Percentiles rank a stretch among this genome's conserved stretches.
phyloP scores from a whole-genome alignment of 2,888 invertebrate genomes.

The Nemurella pictetii region DNA sequence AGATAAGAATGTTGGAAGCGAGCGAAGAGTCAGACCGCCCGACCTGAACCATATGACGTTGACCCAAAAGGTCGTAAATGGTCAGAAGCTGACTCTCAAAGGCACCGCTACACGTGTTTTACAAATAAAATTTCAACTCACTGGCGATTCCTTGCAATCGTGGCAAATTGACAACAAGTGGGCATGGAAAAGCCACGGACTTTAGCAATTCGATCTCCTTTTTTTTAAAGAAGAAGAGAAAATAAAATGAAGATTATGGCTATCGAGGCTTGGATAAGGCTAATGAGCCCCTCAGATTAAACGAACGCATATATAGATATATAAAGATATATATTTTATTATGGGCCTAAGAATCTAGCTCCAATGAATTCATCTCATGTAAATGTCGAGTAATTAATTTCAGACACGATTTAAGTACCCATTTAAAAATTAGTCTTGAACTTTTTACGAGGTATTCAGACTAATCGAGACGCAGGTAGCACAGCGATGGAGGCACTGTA shows the following conservation, averaged over 20 bases:
- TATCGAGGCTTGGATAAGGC: neutral
- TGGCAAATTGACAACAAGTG: neutral
- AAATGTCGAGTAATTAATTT: slow-evolving; percentile 17
- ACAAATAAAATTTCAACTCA: neutral
- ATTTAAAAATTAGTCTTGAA: slow-evolving; percentile 21
- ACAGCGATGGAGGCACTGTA: neutral
- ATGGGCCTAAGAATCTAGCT: neutral
- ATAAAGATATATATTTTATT: slow-evolving; percentile 1
- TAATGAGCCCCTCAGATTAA: neutral
- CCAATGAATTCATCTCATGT: neutral
- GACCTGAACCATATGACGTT: neutral
- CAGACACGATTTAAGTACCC: slow-evolving; percentile 11
- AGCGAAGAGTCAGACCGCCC: neutral
- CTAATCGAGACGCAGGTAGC: slow-evolving; percentile 13
- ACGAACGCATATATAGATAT: too few relatives aligned
- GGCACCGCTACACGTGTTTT: slow-evolving; percentile 1
- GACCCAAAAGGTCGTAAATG: slow-evolving; percentile 13
- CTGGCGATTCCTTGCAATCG: neutral
- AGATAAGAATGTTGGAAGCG: neutral
- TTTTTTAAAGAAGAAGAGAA: neutral
- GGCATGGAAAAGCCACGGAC: too few relatives aligned
- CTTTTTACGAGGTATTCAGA: slow-evolving; percentile 8
- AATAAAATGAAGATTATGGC: neutral
- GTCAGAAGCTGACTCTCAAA: neutral
- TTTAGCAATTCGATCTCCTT: neutral